A percentile compares a stretch with the other conserved stretches of the same genome.
phyloP scores from a whole-genome alignment of 2,113 vertebrate genomes.

The Vicugna pacos region DNA sequence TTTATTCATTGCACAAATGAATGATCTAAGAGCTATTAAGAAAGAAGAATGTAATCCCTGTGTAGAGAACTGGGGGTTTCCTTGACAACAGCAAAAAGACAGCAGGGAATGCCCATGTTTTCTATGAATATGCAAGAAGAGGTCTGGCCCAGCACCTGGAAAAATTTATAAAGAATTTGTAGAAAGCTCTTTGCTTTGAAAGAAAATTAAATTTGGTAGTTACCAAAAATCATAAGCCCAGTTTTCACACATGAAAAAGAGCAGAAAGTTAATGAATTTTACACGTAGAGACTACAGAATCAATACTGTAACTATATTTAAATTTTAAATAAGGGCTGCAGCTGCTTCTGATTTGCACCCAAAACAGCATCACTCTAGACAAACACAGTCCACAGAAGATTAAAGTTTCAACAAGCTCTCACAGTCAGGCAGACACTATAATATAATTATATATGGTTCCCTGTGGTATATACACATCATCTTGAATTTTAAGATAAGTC shows the following conservation, averaged over 20 bases:
- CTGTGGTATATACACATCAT: neutral
- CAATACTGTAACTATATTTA: neutral
- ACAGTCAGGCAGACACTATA: neutral
- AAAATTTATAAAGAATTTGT: constrained; percentile 78
- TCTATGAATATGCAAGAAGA: constrained; percentile 79
- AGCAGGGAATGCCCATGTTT: constrained; percentile 81
- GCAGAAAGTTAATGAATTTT: constrained; percentile 44
- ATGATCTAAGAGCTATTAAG: constrained; percentile 81
- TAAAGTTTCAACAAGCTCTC: constrained; percentile 22
- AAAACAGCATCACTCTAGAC: constrained; percentile 29
- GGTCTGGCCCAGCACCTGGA: constrained; percentile 75
- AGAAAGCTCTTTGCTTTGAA: constrained; percentile 73
- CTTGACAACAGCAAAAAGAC: constrained; percentile 85
- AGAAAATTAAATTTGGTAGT: constrained; percentile 48
- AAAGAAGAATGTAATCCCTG: constrained; percentile 85
- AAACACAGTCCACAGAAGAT: neutral
- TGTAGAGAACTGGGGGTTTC: constrained; percentile 80
- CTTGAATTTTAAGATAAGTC: neutral
- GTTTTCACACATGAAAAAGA: constrained; percentile 41
- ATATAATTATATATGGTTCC: neutral
- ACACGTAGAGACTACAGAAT: neutral
- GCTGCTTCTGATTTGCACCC: neutral
- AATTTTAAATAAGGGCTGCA: neutral
- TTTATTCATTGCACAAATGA: constrained; percentile 81
- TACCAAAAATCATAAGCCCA: constrained; percentile 49